Evolutionary conservation across 2,113 vertebrate species (phyloP), one percentile per base, ranked within the genome.

Genomic region (pig (Sus scrofa)): DNA sequence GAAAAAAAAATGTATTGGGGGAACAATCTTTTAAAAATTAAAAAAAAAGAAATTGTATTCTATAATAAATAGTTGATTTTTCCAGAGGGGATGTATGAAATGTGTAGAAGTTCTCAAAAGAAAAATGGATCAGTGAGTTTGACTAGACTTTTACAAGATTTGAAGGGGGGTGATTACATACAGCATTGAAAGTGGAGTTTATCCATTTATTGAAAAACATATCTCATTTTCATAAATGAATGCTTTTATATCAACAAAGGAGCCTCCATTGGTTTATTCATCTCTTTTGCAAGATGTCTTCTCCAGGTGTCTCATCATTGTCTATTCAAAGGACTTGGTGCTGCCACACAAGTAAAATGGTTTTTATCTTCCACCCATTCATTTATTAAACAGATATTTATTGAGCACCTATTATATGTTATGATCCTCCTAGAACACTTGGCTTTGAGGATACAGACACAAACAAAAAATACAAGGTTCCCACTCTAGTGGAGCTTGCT

Each of bases 201-300:
- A 82, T 77, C 78, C 62, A 19, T 65, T 27, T 60, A 70, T 60
- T 75, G 60, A 91, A n/a, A 82, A 96, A 63, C 4, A 44, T 12
- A 85, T 89, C 70, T 83, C 32, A 92, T 37, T 96, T 94, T 85
- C 65, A 34, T 27, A 89, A 73, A 18, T 79, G 52, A 82, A 60
- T 52, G 24, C 9, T 89, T 93, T 86, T 91, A 68, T 37, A 74
- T 32, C 24, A 67, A 84, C 32, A 58, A 52, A 85, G n/a, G 37
- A 37, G 20, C 15, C 6, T 78, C 54, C 20, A 54, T 24, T 86
- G 44, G 37, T 26, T 27, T 79, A 18, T 27, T 74, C 14, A 18
- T 16, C 32, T 67, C 68, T 92, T 81, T n/a, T 22, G 19, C 13
- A 7, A 96, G 22, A 32, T 81, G 2, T 70, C 63, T 77, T 65